Conservation (phyloP, 1,140 invertebrate genomes). For the Drosophila bipectinata region DNA sequence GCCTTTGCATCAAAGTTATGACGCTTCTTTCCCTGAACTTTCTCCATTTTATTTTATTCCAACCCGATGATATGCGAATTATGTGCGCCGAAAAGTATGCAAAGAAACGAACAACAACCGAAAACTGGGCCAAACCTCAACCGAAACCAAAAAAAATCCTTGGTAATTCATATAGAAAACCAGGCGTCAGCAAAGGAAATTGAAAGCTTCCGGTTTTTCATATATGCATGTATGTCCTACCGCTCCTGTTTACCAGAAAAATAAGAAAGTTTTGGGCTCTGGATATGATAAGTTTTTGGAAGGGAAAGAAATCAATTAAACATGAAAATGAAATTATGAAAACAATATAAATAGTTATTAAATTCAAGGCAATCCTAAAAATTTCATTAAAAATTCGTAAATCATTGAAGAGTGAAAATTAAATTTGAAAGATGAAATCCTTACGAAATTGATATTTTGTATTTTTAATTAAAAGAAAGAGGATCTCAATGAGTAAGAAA, state of each 20-base stretch:
- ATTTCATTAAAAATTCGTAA: neutral
- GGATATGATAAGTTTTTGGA: too few relatives aligned
- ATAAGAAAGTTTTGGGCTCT: too few relatives aligned
- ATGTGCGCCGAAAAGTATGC: constrained; percentile 48
- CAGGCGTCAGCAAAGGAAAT: constrained; percentile 52
- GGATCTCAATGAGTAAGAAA: neutral
- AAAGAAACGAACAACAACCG: neutral
- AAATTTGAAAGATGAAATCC: neutral
- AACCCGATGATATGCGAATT: constrained; percentile 48
- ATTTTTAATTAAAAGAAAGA: neutral
- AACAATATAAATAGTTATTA: neutral
- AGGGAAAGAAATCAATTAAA: constrained; percentile 1
- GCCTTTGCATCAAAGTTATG: neutral
- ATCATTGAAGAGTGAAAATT: neutral
- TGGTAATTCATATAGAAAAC: constrained; percentile 11
- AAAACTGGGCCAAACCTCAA: constrained; percentile 19
- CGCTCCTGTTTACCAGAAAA: neutral
- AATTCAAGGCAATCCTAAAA: neutral
- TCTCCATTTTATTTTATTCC: constrained; percentile 8
- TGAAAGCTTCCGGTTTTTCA: constrained; percentile 56
- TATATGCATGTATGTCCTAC: neutral
- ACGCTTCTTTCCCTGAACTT: neutral
- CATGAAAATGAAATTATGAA: neutral
- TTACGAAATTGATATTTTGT: neutral
- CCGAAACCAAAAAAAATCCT: neutral